A percentile compares a stretch with the other conserved stretches of the same genome.
These are phyloP conservation scores for Phalloptychus januarius DNA, from an alignment of 2,797 vertebrate genomes.

Conservation along the genomic window DNA sequence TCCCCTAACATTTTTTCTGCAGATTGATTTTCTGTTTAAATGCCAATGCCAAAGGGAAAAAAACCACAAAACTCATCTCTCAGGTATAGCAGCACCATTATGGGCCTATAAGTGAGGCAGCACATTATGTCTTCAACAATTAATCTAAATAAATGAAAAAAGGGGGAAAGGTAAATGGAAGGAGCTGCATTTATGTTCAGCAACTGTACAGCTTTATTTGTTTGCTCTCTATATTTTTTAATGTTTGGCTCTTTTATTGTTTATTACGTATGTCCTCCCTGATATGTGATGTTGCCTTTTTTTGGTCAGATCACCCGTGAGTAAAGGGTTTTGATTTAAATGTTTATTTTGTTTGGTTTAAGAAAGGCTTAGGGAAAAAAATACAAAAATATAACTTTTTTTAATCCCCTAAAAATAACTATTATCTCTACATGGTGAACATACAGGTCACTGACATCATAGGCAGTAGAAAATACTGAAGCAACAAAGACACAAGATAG, in stretches of 20 bases:
- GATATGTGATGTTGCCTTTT: background rate
- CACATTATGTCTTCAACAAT: slow-evolving; percentile 6
- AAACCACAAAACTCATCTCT: background rate
- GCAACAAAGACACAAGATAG: background rate
- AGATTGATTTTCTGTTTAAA: slow-evolving; percentile 7
- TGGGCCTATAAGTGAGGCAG: background rate
- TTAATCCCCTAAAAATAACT: background rate
- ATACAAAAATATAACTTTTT: background rate
- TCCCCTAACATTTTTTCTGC: background rate
- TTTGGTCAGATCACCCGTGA: background rate
- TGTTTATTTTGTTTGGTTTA: background rate
- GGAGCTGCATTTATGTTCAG: background rate
- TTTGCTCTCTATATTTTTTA: background rate
- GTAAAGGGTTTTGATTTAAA: background rate
- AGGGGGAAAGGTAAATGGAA: background rate
- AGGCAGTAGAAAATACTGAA: background rate
- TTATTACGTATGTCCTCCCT: background rate
- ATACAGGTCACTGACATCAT: background rate
- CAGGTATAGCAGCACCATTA: slow-evolving; percentile 1
- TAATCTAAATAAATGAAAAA: background rate
- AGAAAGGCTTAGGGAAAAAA: background rate
- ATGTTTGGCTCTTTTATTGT: background rate
- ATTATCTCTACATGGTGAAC: background rate
- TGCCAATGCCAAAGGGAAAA: background rate
- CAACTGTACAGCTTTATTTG: background rate